Evolutionary conservation across 2,888 invertebrate genomes (phyloP).

Genomic region (Andrena bicolor): DNA sequence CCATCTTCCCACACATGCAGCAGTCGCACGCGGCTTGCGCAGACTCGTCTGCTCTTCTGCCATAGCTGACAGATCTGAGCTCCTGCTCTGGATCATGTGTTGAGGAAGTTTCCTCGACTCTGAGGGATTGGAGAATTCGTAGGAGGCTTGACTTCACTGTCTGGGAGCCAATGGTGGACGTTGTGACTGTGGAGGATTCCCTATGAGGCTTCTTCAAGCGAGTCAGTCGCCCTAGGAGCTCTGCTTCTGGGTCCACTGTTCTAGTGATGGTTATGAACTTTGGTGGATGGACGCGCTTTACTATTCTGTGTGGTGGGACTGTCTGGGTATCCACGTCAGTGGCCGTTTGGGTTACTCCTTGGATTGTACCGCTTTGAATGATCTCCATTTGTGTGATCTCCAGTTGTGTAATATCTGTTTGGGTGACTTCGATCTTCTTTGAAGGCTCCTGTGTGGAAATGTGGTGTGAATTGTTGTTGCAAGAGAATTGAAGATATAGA

Average conservation of each 20-base stretch:
- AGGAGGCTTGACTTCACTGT: slow-evolving; percentile 22
- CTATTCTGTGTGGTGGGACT: not conserved
- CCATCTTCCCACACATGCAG: slow-evolving; percentile 55
- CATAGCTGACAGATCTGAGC: slow-evolving; percentile 53
- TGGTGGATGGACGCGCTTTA: slow-evolving; percentile 16
- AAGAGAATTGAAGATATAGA: too few species aligned
- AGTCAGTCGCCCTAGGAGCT: slow-evolving; percentile 36
- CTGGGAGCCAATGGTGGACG: slow-evolving; percentile 18
- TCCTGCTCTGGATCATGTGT: slow-evolving; percentile 47
- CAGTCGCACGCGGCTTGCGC: slow-evolving; percentile 51
- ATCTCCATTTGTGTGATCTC: slow-evolving; percentile 32
- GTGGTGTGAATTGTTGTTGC: not conserved
- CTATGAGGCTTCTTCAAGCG: slow-evolving; percentile 13
- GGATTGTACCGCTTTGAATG: slow-evolving; percentile 16
- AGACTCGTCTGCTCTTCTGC: not conserved
- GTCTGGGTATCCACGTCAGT: slow-evolving; percentile 29
- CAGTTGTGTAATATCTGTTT: slow-evolving; percentile 41
- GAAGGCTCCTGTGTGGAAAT: not conserved
- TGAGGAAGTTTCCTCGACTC: not conserved
- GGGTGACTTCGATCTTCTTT: slow-evolving; percentile 36
- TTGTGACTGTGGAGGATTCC: slow-evolving; percentile 30
- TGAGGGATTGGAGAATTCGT: slow-evolving; percentile 32
- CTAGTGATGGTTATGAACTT: slow-evolving; percentile 8
- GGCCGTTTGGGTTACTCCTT: slow-evolving; percentile 53
- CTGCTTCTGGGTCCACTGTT: slow-evolving; percentile 23